Evolutionary conservation across 1,140 invertebrate species (phyloP).

Genomic region (Temnothorax curvispinosus): DNA sequence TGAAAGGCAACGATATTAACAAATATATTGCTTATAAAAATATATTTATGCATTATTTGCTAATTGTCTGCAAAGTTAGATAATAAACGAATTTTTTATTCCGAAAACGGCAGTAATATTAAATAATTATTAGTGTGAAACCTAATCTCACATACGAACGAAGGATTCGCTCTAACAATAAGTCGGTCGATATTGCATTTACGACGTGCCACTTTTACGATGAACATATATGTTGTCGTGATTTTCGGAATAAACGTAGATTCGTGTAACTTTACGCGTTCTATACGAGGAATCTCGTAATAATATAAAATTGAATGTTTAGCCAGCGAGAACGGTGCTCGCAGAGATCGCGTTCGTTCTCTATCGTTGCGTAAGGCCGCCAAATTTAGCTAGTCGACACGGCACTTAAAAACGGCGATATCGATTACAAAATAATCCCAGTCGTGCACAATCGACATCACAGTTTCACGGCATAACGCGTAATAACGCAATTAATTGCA

Average conservation of each 20-base stretch:
- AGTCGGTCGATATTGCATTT: neutral
- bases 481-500: slow-evolving; percentile 19
- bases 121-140: neutral
- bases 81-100: neutral
- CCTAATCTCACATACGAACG: neutral
- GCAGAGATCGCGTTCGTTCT: slow-evolving; percentile 69
- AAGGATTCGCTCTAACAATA: neutral
- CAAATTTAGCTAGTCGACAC: slow-evolving; percentile 83
- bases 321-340: slow-evolving; percentile 46
- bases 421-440: slow-evolving; percentile 83
- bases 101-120: neutral
- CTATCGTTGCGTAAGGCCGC: slow-evolving; percentile 76
- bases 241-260: neutral
- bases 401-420: slow-evolving; percentile 82
- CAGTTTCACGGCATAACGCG: slow-evolving; percentile 53
- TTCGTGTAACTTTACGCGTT: neutral
- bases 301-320: slow-evolving; percentile 51
- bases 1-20: neutral
- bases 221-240: neutral
- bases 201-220: neutral
- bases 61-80: neutral
- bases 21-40: neutral
- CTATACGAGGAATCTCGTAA: neutral
- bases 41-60: neutral
- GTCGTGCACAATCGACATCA: slow-evolving; percentile 24